Conservation (phyloP, 2,797 vertebrate species). For the Ficedula albicollis region DNA sequence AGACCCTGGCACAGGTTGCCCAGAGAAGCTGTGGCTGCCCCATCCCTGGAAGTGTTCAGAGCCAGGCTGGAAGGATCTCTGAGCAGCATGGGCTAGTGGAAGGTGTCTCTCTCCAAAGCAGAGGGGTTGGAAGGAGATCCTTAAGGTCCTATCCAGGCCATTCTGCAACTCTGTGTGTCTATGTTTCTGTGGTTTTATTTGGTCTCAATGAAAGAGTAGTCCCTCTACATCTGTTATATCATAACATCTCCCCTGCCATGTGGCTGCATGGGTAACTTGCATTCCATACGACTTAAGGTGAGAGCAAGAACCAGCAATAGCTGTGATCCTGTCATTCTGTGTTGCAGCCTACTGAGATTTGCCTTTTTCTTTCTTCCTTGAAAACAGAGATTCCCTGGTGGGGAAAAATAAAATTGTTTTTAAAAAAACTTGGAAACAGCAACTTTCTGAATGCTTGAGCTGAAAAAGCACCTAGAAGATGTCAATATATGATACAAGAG, state of each 20-base stretch:
- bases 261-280: not conserved
- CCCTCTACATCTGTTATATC: not conserved
- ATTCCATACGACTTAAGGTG: not conserved
- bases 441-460: not conserved
- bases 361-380: not conserved
- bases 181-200: not conserved
- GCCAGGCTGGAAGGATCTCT: not conserved
- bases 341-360: not conserved
- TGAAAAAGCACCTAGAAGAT: not conserved
- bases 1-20: not conserved
- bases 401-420: not conserved
- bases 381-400: not conserved
- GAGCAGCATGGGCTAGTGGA: not conserved
- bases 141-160: not conserved
- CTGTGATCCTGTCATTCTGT: not conserved
- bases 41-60: not conserved
- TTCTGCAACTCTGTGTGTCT: not conserved
- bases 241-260: not conserved
- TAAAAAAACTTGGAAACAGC: not conserved
- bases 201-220: not conserved
- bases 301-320: not conserved
- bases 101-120: not conserved
- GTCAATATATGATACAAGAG: not conserved
- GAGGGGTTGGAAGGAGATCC: rapidly evolving
- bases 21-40: not conserved